Conservation (phyloP, 2,797 vertebrate species). For the Leuciscus waleckii region DNA sequence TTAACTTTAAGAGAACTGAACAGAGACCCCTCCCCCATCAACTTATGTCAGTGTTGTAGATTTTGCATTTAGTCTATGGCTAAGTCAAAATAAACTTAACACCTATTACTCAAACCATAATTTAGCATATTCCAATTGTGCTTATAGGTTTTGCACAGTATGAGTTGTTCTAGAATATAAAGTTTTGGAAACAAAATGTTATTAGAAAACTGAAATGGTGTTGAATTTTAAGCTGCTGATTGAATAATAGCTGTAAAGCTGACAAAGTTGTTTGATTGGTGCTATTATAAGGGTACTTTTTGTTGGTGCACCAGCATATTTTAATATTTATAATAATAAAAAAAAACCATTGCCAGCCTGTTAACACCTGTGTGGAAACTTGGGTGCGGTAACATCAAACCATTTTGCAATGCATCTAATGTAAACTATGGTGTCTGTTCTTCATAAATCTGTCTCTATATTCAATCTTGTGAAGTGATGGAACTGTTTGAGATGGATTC, state of each 20-base stretch:
- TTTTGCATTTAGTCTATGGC: background rate
- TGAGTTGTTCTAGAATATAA: background rate
- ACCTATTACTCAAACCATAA: background rate
- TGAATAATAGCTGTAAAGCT: background rate
- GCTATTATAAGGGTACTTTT: background rate
- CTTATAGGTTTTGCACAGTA: background rate
- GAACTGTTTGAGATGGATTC: background rate
- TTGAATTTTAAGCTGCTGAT: background rate
- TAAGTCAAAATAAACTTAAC: background rate
- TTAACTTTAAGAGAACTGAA: background rate
- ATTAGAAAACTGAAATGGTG: background rate
- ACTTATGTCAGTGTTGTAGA: too few species aligned
- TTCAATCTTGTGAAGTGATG: background rate
- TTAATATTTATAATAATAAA: too few species aligned
- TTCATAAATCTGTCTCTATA: conserved; percentile 11
- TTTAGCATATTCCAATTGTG: background rate
- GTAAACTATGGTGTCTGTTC: background rate
- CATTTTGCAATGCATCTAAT: conserved; percentile 3
- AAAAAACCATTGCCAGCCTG: background rate
- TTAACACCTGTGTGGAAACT: conserved; percentile 30
- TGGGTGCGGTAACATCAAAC: background rate
- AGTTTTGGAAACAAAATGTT: background rate
- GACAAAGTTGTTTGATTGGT: background rate
- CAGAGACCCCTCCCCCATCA: too few species aligned
- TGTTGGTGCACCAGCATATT: background rate